These are phyloP conservation scores for Dicrostonyx torquatus DNA, from an alignment of 2,797 vertebrate genomes.

Conservation along the genomic window DNA sequence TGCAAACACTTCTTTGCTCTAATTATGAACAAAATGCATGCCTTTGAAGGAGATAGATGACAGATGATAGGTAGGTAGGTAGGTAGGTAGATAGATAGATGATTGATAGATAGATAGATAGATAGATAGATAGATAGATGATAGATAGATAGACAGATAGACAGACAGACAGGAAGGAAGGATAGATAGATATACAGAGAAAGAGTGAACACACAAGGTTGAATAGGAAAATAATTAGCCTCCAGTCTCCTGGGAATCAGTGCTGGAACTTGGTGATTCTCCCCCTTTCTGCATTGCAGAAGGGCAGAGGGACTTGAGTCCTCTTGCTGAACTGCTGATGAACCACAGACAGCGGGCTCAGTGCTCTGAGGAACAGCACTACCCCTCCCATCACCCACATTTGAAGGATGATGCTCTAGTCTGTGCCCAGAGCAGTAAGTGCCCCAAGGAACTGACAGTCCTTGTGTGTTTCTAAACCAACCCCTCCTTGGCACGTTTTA, in stretches of 20 bases:
- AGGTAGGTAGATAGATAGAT: neutral
- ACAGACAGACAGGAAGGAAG: neutral
- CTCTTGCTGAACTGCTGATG: neutral
- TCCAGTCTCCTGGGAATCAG: neutral
- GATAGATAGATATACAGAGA: neutral
- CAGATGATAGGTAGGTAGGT: neutral
- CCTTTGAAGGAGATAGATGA: neutral
- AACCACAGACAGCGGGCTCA: neutral
- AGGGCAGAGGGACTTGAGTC: neutral
- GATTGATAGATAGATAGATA: neutral
- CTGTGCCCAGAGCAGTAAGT: neutral
- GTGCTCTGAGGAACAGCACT: neutral
- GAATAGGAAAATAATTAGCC: neutral
- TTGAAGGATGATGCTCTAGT: neutral
- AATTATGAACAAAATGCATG: constrained; percentile 4
- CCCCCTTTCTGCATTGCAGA: neutral
- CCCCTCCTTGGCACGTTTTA: neutral
- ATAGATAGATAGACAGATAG: neutral
- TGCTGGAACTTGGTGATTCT: neutral
- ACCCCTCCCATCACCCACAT: neutral
- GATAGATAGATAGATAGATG: neutral
- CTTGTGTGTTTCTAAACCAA: neutral
- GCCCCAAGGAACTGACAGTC: no score
- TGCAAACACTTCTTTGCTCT: neutral
- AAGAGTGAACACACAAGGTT: neutral